Conservation (phyloP, 2,113 vertebrate genomes). For the Microcebus griseorufus region DNA sequence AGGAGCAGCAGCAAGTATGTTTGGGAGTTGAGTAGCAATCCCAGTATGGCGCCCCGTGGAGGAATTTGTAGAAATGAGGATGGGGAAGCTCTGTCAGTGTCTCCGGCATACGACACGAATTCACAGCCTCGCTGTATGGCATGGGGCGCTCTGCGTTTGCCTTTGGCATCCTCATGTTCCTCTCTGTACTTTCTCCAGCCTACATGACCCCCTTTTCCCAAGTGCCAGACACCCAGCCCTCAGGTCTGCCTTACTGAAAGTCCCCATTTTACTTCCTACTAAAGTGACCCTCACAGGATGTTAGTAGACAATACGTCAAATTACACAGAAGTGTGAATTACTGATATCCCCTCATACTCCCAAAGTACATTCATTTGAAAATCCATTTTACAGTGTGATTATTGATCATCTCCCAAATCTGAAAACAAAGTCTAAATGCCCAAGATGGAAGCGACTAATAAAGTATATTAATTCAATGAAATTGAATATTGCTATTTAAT, state of each 20-base stretch:
- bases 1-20: neutral
- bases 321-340: neutral
- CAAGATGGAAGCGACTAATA: neutral
- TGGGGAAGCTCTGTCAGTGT: neutral
- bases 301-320: neutral
- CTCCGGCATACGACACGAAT: neutral
- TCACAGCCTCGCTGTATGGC: neutral
- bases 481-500: neutral
- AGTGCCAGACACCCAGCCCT: neutral
- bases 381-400: neutral
- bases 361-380: neutral
- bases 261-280: neutral
- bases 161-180: neutral
- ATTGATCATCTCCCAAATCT: neutral
- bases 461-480: neutral
- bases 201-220: neutral
- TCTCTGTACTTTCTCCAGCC: neutral
- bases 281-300: neutral
- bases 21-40: neutral
- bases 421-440: neutral
- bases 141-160: neutral
- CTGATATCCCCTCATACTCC: neutral
- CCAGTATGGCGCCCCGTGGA: rapidly evolving
- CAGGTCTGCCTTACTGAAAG: neutral
- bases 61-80: neutral